Base-by-base conservation (phyloP, 2,797 vertebrate genomes). In the Lithobates sylvaticus region DNA sequence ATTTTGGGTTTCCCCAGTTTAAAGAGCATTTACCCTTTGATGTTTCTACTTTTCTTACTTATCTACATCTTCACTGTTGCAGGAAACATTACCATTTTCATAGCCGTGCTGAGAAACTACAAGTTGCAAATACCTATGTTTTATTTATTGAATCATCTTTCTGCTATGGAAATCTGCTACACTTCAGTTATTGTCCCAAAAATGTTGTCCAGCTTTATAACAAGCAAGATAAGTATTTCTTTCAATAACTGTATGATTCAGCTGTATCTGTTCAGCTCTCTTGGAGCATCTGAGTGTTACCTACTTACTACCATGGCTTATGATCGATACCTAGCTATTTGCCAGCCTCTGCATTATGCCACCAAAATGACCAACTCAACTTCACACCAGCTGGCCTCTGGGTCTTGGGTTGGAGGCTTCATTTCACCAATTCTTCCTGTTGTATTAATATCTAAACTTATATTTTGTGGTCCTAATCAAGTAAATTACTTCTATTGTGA, bases 401-500 rank as follows among this genome's bases (percentile, higher is more conserved):
- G 12, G 18, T 88, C 90, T 0, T 92, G 90, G 91, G 7, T 77
- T 10, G 64, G 76, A 2, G 88, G 88, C 13, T 84, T 91, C 4
- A 5, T 90, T 76, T 83, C 89, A 10, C 90, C 90, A 26, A 21
- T 86, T 3, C 13, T 88, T 15, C 90, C 88, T 12, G 76, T 81
- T 58, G 44, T 27, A 27, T 64, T 90, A n/a, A 21, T 29, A 69
- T 23, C 89, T 29, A 76, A 86, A 10, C 88, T 89, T 26, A 85
- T 88, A 7, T 92, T 89, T 27, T 91, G 90, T 84, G 88, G 89
- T 9, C 86, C 90, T 68, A 92, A 90, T 47, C 1, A 87, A 78
- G 87, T 91, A 16, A 88, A 91, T 39, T 90, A 92, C 71, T 93
- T 91, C 85, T 92, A 92, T 64, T 92, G 91, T 81, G 92, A 93